Base-by-base conservation (phyloP, 2,797 vertebrate genomes). In the Pseudochaenichthys georgianus region DNA sequence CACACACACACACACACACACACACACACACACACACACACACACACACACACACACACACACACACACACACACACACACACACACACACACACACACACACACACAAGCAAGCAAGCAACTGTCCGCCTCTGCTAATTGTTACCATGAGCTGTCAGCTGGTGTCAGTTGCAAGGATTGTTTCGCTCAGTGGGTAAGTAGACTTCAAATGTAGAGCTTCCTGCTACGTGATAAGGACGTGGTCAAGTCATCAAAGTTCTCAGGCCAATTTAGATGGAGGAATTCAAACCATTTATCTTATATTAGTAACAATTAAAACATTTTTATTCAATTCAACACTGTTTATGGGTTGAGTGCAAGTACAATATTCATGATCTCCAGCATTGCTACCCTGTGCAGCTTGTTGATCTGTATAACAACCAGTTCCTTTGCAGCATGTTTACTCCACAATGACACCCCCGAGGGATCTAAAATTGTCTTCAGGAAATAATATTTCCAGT, bases 141-240 rank as follows among this genome's bases (percentile, higher is more conserved):
- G 78, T 82, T 87, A 70, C 83, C 76, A 75, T 31, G 70, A 57
- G 46, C 61, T 73, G 73, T 87, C 64, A 87, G 76, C 64, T 78
- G 69, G 85, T 86, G 77, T 83, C 84, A 70, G 57, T 73, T 72
- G 77, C 58, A 45, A 77, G 68, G 58, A 64, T 64, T 83, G 72
- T 58, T 89, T 84, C 73, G 59, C 71, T 77, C 9, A 0, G n/a
- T 45, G 28, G 70, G 61, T 88, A 90, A 91, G 89, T 90, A 73
- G 80, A 88, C 84, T 88, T 89, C 63, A 77, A 47, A 88, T 80
- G 11, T 79, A 73, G 57, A 78, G 60, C 77, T 82, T 78, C 67
- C 73, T 77, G 64, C 41, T 43, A 48, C 0, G 5, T 51, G 59
- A 51, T 58, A 52, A 71, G 45, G 69, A 84, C 51, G 42, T 16